A percentile compares a stretch with the other conserved stretches of the same genome.
Evolutionary conservation across 2,888 invertebrate genomes (phyloP).

Genomic region (Harpalus rubripes): DNA sequence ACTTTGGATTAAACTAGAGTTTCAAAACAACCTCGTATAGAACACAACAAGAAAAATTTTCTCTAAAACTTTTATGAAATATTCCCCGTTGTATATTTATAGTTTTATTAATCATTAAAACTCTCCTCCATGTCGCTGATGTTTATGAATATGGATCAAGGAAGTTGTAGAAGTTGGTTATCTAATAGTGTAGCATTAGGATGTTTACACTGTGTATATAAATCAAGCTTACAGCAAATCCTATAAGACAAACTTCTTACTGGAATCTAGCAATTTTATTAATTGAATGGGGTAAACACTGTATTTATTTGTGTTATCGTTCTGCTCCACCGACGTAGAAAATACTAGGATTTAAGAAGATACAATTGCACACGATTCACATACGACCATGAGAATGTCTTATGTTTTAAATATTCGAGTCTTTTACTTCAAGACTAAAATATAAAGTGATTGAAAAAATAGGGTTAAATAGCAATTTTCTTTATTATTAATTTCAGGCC

Average conservation of each 20-base stretch:
- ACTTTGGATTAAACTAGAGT: too few relatives aligned
- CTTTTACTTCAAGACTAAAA: too few relatives aligned
- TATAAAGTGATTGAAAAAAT: too few relatives aligned
- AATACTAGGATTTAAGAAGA: background rate
- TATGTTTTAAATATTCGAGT: too few relatives aligned
- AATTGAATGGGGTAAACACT: conserved; percentile 5
- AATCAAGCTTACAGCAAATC: conserved; percentile 5
- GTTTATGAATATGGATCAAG: background rate
- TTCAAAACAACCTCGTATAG: too few relatives aligned
- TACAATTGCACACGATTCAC: too few relatives aligned
- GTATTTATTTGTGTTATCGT: background rate
- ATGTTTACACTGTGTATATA: background rate
- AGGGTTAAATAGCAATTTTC: too few relatives aligned
- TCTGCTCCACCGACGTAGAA: background rate
- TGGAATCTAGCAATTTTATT: background rate
- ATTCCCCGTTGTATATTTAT: background rate
- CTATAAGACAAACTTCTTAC: conserved; percentile 2
- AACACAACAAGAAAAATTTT: background rate
- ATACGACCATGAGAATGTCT: too few relatives aligned
- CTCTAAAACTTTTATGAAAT: background rate
- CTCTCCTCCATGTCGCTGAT: background rate
- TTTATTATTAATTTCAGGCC: too few relatives aligned
- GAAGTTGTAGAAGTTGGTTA: background rate
- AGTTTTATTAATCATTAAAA: background rate
- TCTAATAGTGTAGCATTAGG: background rate